Evolutionary conservation across 2,888 invertebrate species (phyloP), one percentile per base, ranked within the genome.

Genomic region (Metallyticus violacea): DNA sequence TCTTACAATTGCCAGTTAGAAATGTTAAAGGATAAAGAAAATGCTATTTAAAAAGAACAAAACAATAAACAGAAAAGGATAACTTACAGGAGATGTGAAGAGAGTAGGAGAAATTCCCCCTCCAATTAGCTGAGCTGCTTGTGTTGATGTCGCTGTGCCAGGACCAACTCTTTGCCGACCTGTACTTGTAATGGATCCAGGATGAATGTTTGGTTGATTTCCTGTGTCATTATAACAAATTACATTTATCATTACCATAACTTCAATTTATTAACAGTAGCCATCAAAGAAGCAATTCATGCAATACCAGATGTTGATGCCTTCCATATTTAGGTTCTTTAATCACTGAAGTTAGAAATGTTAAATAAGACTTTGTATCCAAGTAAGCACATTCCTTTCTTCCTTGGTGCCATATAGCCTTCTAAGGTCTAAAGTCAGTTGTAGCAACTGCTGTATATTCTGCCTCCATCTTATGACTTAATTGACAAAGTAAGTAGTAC

Each of bases 81-180:
- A 79, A 84, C 88, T 85, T 87, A 88, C 88, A 22, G 92, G 91
- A 76, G 92, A 92, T 6, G 93, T 92, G 89, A 95, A 95, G 90
- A 95, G 92, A 88, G 95, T 94, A 26, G 96, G 95, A 86, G 95
- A 94, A 89, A 96, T 94, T 88, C 95, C 95, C 88, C 95, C 95
- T 82, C 95, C 95, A 88, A 95, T 95, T 86, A 94, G 91, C 90
- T 94, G 94, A 81, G 94, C 93, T 25, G 93, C 93, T 90, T 94
- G 94, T 5, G 94, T 94, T 62, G 94, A 94, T n/a, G 94, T 94
- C 9, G 94, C 93, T 86, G 94, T 93, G 6, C 90, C 89, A n/a
- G 89, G 89, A 88, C 93, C 93, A 22, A 93, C 93, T 88, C 94
- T 91, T 86, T 94, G 94, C 87, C 94, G 91, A n/a, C 94, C 94